Conservation (phyloP, 2,888 invertebrate species). For the Perdita meconis region DNA sequence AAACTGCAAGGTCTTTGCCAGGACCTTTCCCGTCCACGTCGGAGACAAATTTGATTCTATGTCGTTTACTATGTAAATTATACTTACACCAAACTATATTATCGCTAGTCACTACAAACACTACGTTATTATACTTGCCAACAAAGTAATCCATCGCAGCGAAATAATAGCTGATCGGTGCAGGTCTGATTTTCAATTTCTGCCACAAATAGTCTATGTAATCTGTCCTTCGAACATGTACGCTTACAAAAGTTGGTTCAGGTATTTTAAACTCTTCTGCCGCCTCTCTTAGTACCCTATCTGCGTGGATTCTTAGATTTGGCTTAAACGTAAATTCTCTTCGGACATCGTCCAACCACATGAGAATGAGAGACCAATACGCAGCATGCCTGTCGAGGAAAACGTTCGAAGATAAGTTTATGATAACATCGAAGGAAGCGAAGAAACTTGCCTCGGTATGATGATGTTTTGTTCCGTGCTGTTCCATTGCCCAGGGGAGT, state of each 20-base stretch:
- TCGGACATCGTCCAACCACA: conserved; percentile 86
- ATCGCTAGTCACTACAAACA: conserved; percentile 83
- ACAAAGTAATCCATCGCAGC: conserved; percentile 83
- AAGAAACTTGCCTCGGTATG: conserved; percentile 82
- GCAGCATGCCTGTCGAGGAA: conserved; percentile 83
- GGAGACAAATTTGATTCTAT: conserved; percentile 79
- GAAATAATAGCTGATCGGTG: conserved; percentile 81
- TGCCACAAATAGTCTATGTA: conserved; percentile 86
- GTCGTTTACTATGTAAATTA: conserved; percentile 76
- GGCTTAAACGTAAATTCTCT: conserved; percentile 86
- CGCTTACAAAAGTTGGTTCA: conserved; percentile 84
- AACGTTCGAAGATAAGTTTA: neutral
- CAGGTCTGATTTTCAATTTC: conserved; percentile 84
- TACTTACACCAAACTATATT: conserved; percentile 83
- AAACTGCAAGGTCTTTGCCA: conserved; percentile 83
- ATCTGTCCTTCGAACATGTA: conserved; percentile 86
- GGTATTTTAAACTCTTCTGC: conserved; percentile 75
- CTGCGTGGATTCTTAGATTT: conserved; percentile 84
- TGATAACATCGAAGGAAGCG: neutral
- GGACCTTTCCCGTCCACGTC: conserved; percentile 78
- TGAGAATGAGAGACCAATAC: conserved; percentile 85
- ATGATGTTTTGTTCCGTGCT: conserved; percentile 86
- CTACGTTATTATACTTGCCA: conserved; percentile 80
- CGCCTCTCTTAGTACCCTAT: conserved; percentile 82
- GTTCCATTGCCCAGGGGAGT: conserved; percentile 85